Evolutionary conservation across 2,113 vertebrate genomes (phyloP), one percentile per base, ranked within the genome.

Genomic region (Panthera tigris): DNA sequence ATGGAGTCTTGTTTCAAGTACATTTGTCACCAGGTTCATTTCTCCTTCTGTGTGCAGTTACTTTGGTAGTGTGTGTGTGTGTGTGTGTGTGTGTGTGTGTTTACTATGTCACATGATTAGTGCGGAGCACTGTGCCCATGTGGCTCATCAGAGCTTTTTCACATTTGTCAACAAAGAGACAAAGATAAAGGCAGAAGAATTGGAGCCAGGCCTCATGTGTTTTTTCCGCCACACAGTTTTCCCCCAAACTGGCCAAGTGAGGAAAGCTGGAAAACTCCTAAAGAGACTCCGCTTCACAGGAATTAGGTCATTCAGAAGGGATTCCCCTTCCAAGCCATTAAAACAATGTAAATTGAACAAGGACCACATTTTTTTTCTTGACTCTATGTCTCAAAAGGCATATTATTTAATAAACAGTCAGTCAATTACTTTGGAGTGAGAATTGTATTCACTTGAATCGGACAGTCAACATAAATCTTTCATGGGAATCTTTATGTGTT

Each of bases 391-490:
- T 97, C 23, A 33, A 93, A 79, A 97, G 15, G 41, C 0, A 0
- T n/a, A 36, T 79, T 31, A 50, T 36, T 94, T 96, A 95, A 92
- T 88, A 93, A 95, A 65, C 36, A 73, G 27, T 83, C 55, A 25
- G 48, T 79, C 81, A 96, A 15, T 36, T 41, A 5, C 68, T 91
- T n/a, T 94, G 57, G 65, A 90, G 36, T 31, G 41, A 94, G 13
- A 96, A 93, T 33, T 87, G 2, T 39, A 41, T n/a, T 96, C 31
- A 39, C 15, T 50, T 18, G 25, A n/a, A 76, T 92, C 90, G 33
- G 39, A 10, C 29, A 86, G 55, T 69, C 14, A 91, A 10, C 2
- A 50, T 48, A 68, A 88, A 80, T 14, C 57, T 90, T 33, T 69
- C 0, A 27, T 65, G 45, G 80, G 41, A 76, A 66, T 50, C 29